A percentile compares a stretch with the other conserved stretches of the same genome.
Evolutionary conservation across 2,888 invertebrate genomes (phyloP).

Genomic region (Baronia brevicornis): DNA sequence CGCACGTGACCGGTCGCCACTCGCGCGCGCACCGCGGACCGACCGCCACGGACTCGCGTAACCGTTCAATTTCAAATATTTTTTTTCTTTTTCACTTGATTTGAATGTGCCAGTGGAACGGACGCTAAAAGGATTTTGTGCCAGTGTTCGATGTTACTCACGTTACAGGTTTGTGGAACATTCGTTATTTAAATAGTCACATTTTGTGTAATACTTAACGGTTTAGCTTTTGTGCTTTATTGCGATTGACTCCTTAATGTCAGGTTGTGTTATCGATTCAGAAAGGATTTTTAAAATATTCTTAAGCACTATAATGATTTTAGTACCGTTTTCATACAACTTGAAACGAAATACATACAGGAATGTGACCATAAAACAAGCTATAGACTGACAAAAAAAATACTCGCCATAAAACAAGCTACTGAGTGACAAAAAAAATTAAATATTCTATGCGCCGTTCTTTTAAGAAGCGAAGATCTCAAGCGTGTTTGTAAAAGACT

Average conservation of each 20-base stretch:
- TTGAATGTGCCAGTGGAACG: slow-evolving; percentile 52
- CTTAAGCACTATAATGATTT: no score
- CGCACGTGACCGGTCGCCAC: slow-evolving; percentile 62
- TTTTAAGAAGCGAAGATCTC: background rate
- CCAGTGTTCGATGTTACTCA: slow-evolving; percentile 41
- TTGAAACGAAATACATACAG: no score
- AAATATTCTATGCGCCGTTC: no score
- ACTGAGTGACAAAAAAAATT: no score
- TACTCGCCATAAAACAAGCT: no score
- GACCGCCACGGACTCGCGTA: slow-evolving; percentile 56
- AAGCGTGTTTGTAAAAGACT: slow-evolving; percentile 48
- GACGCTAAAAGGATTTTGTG: slow-evolving; percentile 65
- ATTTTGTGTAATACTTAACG: slow-evolving; percentile 5
- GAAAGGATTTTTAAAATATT: no score
- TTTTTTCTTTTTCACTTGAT: slow-evolving; percentile 30
- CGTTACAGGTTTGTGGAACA: slow-evolving; percentile 41
- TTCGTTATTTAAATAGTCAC: slow-evolving; percentile 15
- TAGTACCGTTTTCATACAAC: background rate
- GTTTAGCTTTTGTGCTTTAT: slow-evolving; percentile 9
- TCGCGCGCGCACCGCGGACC: slow-evolving; percentile 68
- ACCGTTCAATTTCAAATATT: slow-evolving; percentile 40
- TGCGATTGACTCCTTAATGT: slow-evolving; percentile 11
- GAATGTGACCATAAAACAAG: no score
- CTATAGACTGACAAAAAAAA: no score
- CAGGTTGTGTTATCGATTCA: slow-evolving; percentile 4